A percentile compares a stretch with the other conserved stretches of the same genome.
phyloP scores from a whole-genome alignment of 2,797 vertebrate species.

The Gephyroberyx darwinii region DNA sequence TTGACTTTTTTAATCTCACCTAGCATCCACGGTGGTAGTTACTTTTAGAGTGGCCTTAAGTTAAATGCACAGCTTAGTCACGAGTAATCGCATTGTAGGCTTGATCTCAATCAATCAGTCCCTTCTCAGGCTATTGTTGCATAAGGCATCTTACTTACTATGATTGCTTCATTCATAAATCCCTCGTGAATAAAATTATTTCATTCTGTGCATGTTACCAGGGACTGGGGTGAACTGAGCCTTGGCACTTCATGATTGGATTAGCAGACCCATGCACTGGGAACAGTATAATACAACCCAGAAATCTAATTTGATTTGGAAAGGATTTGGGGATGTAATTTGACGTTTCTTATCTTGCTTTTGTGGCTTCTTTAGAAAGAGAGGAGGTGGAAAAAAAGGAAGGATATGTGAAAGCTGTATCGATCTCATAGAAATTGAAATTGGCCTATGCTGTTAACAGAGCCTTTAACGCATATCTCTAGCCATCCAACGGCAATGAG shows the following conservation, averaged over 20 bases:
- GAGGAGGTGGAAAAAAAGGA: slow-evolving; percentile 3
- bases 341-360: slow-evolving; percentile 69
- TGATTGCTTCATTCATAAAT: slow-evolving; percentile 52
- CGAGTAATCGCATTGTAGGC: slow-evolving; percentile 10
- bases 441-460: slow-evolving; percentile 23
- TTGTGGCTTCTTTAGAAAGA: slow-evolving; percentile 41
- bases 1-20: too few species aligned
- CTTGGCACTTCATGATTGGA: slow-evolving; percentile 67
- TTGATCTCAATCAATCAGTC: background rate
- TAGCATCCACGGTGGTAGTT: slow-evolving; percentile 23
- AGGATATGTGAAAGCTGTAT: slow-evolving; percentile 47
- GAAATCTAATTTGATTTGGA: slow-evolving; percentile 71
- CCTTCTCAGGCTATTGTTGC: background rate
- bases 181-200: slow-evolving; percentile 39
- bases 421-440: slow-evolving; percentile 60
- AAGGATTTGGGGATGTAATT: slow-evolving; percentile 65
- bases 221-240: slow-evolving; percentile 49
- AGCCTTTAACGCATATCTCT: slow-evolving; percentile 31
- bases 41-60: slow-evolving; percentile 10
- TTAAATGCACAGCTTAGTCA: slow-evolving; percentile 28
- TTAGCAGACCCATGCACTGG: slow-evolving; percentile 53
- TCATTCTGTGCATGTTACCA: slow-evolving; percentile 65
- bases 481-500: slow-evolving; percentile 8
- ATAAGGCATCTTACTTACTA: background rate
- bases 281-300: slow-evolving; percentile 46